Evolutionary conservation across 1,140 invertebrate species (phyloP).

Genomic region (Euura saliciscinereae): DNA sequence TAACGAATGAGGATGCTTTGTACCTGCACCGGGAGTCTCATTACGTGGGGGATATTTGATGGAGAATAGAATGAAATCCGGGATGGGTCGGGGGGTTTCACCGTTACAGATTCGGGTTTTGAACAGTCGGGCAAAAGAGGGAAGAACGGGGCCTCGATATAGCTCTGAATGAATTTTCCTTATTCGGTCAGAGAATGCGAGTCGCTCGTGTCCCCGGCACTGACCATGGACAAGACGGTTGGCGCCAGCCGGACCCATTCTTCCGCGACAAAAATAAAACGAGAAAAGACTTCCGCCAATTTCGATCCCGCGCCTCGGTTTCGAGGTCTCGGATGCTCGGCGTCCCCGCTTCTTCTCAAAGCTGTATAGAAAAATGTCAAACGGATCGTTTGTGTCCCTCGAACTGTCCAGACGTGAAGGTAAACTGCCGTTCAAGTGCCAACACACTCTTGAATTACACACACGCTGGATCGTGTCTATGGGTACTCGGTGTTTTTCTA

Average conservation of each 20-base stretch:
- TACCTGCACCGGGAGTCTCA: neutral
- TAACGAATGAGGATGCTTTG: neutral
- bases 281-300: constrained; percentile 5
- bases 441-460: too few relatives aligned
- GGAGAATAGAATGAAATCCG: too few relatives aligned
- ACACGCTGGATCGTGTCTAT: too few relatives aligned
- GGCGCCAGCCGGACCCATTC: neutral
- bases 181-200: constrained; percentile 2
- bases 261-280: neutral
- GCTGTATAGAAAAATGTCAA: too few relatives aligned
- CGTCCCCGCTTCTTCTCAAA: too few relatives aligned
- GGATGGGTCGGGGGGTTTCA: too few relatives aligned
- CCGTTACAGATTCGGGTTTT: too few relatives aligned
- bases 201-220: neutral
- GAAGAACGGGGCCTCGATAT: neutral
- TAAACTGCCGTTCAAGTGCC: too few relatives aligned
- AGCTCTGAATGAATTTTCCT: constrained; percentile 1
- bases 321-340: neutral
- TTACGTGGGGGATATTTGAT: neutral
- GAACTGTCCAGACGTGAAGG: too few relatives aligned
- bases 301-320: neutral
- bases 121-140: neutral
- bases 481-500: too few relatives aligned
- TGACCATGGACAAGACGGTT: neutral
- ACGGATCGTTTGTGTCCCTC: too few relatives aligned